Percentiles rank a stretch among this genome's conserved stretches.
Conservation (phyloP, 2,888 invertebrate genomes). For the Drosophila glabriapex region DNA sequence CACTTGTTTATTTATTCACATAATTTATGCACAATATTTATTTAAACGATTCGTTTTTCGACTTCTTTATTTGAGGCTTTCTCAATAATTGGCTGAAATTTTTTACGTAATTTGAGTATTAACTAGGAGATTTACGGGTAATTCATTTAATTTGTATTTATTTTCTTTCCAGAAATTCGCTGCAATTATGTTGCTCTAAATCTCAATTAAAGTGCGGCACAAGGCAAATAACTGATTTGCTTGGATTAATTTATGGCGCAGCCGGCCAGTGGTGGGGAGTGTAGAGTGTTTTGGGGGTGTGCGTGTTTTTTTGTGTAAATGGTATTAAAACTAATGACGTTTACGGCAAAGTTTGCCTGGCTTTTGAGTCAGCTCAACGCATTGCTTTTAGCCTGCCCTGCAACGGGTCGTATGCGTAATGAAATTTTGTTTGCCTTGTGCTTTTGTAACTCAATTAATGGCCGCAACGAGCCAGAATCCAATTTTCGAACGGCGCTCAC, state of each 20-base stretch:
- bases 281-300: slow-evolving; percentile 1
- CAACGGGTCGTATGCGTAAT: slow-evolving; percentile 71
- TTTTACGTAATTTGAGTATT: not conserved
- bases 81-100: slow-evolving; percentile 35
- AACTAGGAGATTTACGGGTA: not conserved
- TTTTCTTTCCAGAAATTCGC: not conserved
- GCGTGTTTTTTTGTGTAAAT: slow-evolving; percentile 55
- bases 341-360: slow-evolving; percentile 55
- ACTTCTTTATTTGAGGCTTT: slow-evolving; percentile 28
- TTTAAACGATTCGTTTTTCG: slow-evolving; percentile 40
- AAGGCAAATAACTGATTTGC: slow-evolving; percentile 35
- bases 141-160: slow-evolving; percentile 7
- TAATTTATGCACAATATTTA: slow-evolving; percentile 60
- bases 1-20: slow-evolving; percentile 53
- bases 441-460: slow-evolving; percentile 68
- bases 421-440: slow-evolving; percentile 59
- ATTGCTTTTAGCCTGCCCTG: slow-evolving; percentile 41
- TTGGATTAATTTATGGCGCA: slow-evolving; percentile 42
- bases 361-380: slow-evolving; percentile 14
- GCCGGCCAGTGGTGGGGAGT: not conserved
- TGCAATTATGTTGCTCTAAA: slow-evolving; percentile 27
- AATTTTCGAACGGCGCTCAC: slow-evolving; percentile 39
- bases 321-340: slow-evolving; percentile 75
- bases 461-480: slow-evolving; percentile 8
- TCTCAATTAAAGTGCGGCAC: slow-evolving; percentile 38